Conservation (phyloP, 2,113 vertebrate genomes). For the Formicarius rufipectus region DNA sequence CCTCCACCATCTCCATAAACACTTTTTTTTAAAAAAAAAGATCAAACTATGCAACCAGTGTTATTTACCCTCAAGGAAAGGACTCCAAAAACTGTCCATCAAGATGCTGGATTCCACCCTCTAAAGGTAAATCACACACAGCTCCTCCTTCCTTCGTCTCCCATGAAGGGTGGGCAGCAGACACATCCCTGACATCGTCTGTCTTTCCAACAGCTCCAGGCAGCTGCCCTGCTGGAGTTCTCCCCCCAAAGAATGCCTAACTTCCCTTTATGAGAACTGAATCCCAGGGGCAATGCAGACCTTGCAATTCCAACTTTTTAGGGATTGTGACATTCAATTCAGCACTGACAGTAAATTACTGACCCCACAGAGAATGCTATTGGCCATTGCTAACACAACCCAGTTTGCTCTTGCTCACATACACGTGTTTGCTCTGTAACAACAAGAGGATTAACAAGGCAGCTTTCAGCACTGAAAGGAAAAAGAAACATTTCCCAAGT, state of each 20-base stretch:
- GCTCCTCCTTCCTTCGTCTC: neutral
- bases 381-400: neutral
- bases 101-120: neutral
- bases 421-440: neutral
- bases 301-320: neutral
- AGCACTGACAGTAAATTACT: neutral
- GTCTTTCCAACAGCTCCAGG: neutral
- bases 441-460: neutral
- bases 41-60: neutral
- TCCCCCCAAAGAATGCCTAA: accelerated
- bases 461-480: neutral
- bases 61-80: neutral
- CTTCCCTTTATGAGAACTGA: neutral
- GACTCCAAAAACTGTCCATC: neutral
- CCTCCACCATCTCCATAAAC: neutral
- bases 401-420: neutral
- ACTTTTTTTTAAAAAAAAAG: neutral
- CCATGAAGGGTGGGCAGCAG: accelerated
- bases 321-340: neutral
- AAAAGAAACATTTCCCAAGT: neutral
- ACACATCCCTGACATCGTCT: neutral
- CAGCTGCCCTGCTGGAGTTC: neutral
- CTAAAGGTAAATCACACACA: neutral
- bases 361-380: neutral
- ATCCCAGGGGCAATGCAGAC: neutral